A percentile compares a stretch with the other conserved stretches of the same genome.
Evolutionary conservation across 2,797 vertebrate species (phyloP).

Genomic region (Coranthus polyacanthus): DNA sequence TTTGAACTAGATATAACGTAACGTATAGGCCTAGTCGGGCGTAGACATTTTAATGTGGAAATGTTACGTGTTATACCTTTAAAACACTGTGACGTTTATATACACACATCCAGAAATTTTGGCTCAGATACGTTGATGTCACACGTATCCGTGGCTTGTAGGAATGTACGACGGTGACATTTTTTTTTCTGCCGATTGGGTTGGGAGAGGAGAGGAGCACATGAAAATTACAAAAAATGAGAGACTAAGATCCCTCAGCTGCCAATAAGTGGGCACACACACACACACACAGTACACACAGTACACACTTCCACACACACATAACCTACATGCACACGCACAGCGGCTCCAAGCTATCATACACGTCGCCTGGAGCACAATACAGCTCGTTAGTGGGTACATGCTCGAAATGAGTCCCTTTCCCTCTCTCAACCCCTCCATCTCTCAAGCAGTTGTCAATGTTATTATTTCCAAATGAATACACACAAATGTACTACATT

Average conservation of each 20-base stretch:
- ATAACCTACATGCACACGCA: constrained; percentile 28
- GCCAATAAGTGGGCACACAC: constrained; percentile 67
- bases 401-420: constrained; percentile 76
- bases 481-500: constrained; percentile 71
- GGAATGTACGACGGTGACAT: no score
- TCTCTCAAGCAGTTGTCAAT: constrained; percentile 80
- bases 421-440: constrained; percentile 67
- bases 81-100: no score
- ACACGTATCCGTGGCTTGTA: no score
- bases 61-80: no score
- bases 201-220: constrained; percentile 32
- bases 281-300: constrained; percentile 26
- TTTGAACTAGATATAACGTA: no score
- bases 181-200: no score
- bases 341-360: constrained; percentile 77
- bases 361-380: constrained; percentile 80
- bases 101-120: no score
- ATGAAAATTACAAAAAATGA: constrained; percentile 63
- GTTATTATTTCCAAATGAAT: constrained; percentile 83
- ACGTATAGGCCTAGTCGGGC: no score
- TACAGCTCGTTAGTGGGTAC: constrained; percentile 82
- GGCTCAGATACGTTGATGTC: no score
- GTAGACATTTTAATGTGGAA: no score
- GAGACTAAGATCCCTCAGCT: constrained; percentile 72
- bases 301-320: constrained; percentile 42